Conservation (phyloP, 2,888 invertebrate species). For the Rosalia funebris region DNA sequence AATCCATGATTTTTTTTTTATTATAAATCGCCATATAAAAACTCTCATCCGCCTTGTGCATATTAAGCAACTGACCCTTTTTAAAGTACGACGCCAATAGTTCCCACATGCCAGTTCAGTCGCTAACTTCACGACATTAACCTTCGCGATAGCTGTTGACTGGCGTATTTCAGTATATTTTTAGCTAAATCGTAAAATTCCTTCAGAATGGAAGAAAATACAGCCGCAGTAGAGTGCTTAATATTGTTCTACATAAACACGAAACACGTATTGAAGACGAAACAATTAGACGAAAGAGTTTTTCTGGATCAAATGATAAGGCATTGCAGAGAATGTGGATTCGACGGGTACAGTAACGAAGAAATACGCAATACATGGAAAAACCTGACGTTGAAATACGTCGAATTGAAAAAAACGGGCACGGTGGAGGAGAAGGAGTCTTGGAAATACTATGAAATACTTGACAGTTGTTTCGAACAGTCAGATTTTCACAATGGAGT, state of each 20-base stretch:
- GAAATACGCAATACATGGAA: slow-evolving; percentile 36
- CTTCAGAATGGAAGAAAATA: slow-evolving; percentile 18
- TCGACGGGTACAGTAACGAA: slow-evolving; percentile 21
- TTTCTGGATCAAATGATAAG: slow-evolving; percentile 23
- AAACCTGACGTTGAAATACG: slow-evolving; percentile 30
- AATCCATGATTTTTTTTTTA: no score
- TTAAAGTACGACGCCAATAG: no score
- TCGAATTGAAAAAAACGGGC: slow-evolving; percentile 31
- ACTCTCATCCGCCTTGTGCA: no score
- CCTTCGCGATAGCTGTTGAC: background rate
- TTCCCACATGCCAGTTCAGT: background rate
- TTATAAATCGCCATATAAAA: no score
- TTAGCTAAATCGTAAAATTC: background rate
- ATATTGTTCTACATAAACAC: slow-evolving; percentile 28
- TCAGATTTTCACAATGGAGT: slow-evolving; percentile 20
- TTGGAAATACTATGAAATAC: slow-evolving; percentile 36
- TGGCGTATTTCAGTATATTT: background rate
- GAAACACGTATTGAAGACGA: slow-evolving; percentile 24
- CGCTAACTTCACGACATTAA: background rate
- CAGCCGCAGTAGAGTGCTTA: slow-evolving; percentile 20
- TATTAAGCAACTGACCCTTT: no score
- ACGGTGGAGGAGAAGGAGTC: slow-evolving; percentile 30
- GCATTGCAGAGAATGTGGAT: slow-evolving; percentile 7
- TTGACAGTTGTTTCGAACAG: slow-evolving; percentile 38
- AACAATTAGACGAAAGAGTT: slow-evolving; percentile 25